phyloP scores from a whole-genome alignment of 2,797 vertebrate genomes.

The Ptychadena robeensis region DNA sequence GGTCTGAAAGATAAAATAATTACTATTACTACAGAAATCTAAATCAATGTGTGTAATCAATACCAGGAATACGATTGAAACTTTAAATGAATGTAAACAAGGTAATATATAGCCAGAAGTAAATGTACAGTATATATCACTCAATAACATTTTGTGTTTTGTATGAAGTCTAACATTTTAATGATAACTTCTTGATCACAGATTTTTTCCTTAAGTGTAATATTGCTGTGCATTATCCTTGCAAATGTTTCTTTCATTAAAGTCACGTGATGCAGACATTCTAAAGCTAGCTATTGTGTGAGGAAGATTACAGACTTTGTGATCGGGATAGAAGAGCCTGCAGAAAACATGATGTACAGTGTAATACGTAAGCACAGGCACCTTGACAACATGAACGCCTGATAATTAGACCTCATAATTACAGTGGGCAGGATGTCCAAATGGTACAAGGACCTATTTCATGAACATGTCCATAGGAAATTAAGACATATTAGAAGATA shows the following conservation, averaged over 20 bases:
- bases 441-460: slow-evolving; percentile 32
- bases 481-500: background rate
- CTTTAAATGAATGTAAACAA: too few relatives aligned
- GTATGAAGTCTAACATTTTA: background rate
- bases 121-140: too few relatives aligned
- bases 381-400: slow-evolving; percentile 48
- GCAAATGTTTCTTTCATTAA: too few relatives aligned
- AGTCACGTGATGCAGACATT: background rate
- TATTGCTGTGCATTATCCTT: background rate
- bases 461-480: slow-evolving; percentile 26
- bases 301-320: background rate
- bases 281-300: background rate
- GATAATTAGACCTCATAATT: slow-evolving; percentile 28
- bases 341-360: background rate
- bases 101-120: too few relatives aligned
- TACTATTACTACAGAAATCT: too few relatives aligned
- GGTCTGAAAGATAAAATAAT: too few relatives aligned
- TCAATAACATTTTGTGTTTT: too few relatives aligned
- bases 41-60: too few relatives aligned
- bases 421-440: slow-evolving; percentile 3
- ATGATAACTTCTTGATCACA: background rate
- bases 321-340: background rate
- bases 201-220: background rate
- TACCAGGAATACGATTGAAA: too few relatives aligned
- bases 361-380: background rate